phyloP scores from a whole-genome alignment of 2,113 vertebrate genomes.

The Pseudopodoces humilis region DNA sequence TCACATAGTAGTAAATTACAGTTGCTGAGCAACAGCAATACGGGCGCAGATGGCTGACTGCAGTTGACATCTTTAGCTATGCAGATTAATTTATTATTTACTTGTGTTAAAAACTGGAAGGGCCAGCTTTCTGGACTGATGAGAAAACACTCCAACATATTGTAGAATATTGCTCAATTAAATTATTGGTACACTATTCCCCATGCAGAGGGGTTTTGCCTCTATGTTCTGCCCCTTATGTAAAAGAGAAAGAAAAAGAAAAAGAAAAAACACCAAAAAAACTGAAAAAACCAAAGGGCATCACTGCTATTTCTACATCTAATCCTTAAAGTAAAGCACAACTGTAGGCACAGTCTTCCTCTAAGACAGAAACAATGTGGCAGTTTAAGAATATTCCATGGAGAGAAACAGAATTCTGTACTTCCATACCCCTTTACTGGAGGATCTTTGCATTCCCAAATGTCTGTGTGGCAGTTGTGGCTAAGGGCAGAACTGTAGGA shows the following conservation, averaged over 20 bases:
- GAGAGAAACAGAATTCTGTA: background rate
- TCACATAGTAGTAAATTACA: constrained; percentile 66
- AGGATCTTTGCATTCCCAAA: background rate
- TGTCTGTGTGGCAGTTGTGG: background rate
- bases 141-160: background rate
- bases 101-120: constrained; percentile 43
- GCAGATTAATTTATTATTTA: constrained; percentile 74
- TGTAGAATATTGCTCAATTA: background rate
- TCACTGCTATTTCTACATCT: background rate
- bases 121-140: background rate
- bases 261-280: too few species aligned
- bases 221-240: background rate
- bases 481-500: background rate
- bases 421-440: background rate
- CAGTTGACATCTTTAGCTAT: constrained; percentile 70
- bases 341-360: background rate
- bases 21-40: constrained; percentile 71
- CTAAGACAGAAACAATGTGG: background rate
- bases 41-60: constrained; percentile 59
- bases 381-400: background rate
- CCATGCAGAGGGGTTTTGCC: background rate
- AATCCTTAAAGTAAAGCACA: background rate
- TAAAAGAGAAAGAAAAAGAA: background rate
- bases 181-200: background rate
- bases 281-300: background rate